These are phyloP conservation scores for Phylloscopus collybita DNA, from an alignment of 2,797 vertebrate genomes.

Conservation along the genomic window DNA sequence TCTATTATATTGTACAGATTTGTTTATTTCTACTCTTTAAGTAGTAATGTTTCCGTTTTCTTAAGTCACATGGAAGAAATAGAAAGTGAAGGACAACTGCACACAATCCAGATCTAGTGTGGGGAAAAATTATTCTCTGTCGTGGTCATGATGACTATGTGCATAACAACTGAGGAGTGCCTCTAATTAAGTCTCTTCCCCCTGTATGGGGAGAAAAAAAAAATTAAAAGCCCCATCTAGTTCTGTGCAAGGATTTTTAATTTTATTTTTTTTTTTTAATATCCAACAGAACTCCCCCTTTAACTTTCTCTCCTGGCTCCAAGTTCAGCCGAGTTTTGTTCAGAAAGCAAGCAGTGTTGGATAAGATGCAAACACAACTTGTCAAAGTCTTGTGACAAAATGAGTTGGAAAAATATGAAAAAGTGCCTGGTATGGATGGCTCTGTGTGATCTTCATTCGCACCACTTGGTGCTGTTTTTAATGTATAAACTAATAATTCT, in stretches of 20 bases:
- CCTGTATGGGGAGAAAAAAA: not conserved
- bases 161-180: not conserved
- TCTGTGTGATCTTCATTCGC: slow-evolving; percentile 59
- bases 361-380: slow-evolving; percentile 60
- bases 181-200: not conserved
- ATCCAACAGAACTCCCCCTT: not conserved
- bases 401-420: slow-evolving; percentile 45
- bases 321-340: slow-evolving; percentile 16
- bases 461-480: slow-evolving; percentile 73
- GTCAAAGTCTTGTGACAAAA: slow-evolving; percentile 51
- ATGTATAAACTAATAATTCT: slow-evolving; percentile 80
- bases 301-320: slow-evolving; percentile 9
- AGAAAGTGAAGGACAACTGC: not conserved
- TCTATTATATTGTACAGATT: not conserved
- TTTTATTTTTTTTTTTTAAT: not conserved
- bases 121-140: not conserved
- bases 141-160: not conserved
- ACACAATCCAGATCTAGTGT: not conserved
- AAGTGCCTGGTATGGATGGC: slow-evolving; percentile 31
- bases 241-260: not conserved
- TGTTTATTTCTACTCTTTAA: not conserved
- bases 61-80: slow-evolving; percentile 12
- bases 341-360: not conserved
- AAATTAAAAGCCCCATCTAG: not conserved
- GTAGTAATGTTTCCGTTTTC: not conserved